phyloP scores from a whole-genome alignment of 2,113 vertebrate genomes.

The Gulo gulo region DNA sequence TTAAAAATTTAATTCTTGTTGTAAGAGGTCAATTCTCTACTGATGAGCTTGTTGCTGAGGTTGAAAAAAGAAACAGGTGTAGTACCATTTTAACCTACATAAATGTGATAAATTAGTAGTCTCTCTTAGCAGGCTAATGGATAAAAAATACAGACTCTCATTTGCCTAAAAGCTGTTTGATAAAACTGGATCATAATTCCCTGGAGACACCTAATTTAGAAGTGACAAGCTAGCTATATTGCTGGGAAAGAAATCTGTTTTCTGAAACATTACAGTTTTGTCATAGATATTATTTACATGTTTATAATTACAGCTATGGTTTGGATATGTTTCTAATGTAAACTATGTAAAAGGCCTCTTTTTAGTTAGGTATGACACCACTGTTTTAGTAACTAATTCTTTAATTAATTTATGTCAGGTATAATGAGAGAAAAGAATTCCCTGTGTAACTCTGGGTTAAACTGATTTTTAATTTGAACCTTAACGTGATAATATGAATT shows the following conservation, averaged over 20 bases:
- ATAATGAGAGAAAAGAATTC: not conserved
- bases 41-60: slow-evolving; percentile 97
- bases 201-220: not conserved
- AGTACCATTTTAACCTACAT: not conserved
- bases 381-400: not conserved
- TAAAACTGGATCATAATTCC: not conserved
- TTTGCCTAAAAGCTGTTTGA: not conserved
- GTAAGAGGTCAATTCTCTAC: slow-evolving; percentile 98
- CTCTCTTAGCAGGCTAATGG: not conserved
- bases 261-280: not conserved
- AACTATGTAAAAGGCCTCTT: not conserved
- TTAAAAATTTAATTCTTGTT: slow-evolving; percentile 97
- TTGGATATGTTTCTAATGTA: not conserved
- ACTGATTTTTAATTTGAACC: not conserved
- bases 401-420: not conserved
- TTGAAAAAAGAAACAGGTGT: slow-evolving; percentile 98
- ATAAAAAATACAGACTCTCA: not conserved
- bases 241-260: not conserved
- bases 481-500: not conserved
- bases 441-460: not conserved
- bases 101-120: not conserved
- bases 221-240: not conserved
- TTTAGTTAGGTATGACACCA: not conserved
- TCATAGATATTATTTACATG: not conserved
- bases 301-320: not conserved